These are phyloP conservation scores for Paralinhomoeus sp. DNA, from an alignment of 2,888 invertebrate species.

Conservation along the genomic window DNA sequence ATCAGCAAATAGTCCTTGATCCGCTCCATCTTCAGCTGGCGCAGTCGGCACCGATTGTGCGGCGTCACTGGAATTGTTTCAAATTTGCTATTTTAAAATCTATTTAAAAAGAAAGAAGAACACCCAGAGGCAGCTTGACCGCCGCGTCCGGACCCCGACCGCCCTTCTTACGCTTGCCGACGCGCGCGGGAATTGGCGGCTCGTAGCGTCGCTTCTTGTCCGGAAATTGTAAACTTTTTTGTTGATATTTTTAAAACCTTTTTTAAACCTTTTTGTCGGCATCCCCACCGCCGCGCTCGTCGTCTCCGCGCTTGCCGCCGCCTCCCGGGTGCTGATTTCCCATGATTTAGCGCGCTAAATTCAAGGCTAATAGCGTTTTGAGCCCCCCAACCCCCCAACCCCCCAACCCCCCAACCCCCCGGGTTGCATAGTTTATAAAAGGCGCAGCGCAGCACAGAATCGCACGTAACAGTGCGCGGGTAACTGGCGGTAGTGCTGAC, in stretches of 20 bases:
- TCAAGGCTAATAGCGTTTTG: too few species aligned
- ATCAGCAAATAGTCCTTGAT: constrained; percentile 94
- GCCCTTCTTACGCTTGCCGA: constrained; percentile 54
- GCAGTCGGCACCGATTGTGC: constrained; percentile 81
- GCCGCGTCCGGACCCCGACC: constrained; percentile 90
- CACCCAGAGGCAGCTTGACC: constrained; percentile 65
- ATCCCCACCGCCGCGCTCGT: background rate
- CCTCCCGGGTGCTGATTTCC: background rate
- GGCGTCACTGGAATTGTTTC: constrained; percentile 50
- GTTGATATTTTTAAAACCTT: background rate
- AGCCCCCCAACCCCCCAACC: too few species aligned
- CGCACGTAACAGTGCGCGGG: too few species aligned
- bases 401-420: too few species aligned
- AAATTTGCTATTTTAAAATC: background rate
- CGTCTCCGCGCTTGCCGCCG: background rate
- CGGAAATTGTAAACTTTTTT: constrained; percentile 9
- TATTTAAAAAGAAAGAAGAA: background rate
- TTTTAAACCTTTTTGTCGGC: background rate
- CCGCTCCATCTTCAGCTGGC: constrained; percentile 74
- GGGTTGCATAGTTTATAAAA: too few species aligned
- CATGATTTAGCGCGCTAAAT: too few species aligned
- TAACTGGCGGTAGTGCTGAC: too few species aligned
- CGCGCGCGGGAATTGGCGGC: constrained; percentile 89
- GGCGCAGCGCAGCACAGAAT: too few species aligned
- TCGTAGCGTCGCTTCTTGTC: constrained; percentile 98